Base-by-base conservation (phyloP, 2,113 vertebrate genomes). In the Hassar affinis region DNA sequence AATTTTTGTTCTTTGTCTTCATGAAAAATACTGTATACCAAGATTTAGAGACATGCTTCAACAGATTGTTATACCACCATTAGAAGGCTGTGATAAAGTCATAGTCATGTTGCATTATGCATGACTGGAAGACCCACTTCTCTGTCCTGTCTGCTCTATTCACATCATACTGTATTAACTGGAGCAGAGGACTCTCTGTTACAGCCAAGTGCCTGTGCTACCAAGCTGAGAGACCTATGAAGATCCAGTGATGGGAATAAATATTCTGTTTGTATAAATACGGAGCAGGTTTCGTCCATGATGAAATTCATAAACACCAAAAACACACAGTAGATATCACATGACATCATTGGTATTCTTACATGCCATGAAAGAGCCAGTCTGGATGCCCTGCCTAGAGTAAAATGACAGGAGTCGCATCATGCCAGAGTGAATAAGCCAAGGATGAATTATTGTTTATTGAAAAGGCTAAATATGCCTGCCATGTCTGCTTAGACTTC, bases 71-170 rank as follows among this genome's bases (percentile, higher is more conserved):
- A 90, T 95, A 94, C 93, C 92, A 93, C 92, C 90, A 91, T 93
- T 91, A 91, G 90, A 86, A 89, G 91, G 89, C 90, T 91, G 89
- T 90, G 93, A 89, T 95, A 94, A 93, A 93, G 92, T 95, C 94
- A 93, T 93, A 94, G 92, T 92, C 93, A 94, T 94, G 92, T 93
- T 96, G 96, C 95, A 95, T 96, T 96, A 96, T 96, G 92, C 95
- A 96, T 95, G 96, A 95, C 96, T 92, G 92, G 90, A 78, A 95
- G 96, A 95, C 93, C 93, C 93, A 94, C 91, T 94, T 94, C 96
- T 96, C 89, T 95, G 92, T 96, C 95, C 93, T 98, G 97, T 98
- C 97, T 96, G 92, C 94, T 96, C 91, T 81, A 79, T 92, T 97
- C 95, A 96, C 94, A 90, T 98, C 97, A 98, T 82, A 92, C 90